Percentiles rank a stretch among this genome's conserved stretches.
phyloP scores from a whole-genome alignment of 1,140 invertebrate species.

The Apolygus lucorum region DNA sequence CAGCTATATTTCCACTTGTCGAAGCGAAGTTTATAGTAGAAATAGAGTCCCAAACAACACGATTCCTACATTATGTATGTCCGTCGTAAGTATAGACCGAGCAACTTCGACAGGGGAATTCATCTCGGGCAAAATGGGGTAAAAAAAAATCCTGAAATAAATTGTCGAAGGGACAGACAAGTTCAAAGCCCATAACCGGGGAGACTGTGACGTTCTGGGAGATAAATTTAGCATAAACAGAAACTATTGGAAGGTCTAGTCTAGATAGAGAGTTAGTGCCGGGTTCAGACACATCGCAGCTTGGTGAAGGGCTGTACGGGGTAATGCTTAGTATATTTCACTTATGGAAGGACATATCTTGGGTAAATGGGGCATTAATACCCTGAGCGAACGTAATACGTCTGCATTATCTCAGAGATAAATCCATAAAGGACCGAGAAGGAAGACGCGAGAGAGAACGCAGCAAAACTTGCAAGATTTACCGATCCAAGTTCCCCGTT shows the following conservation, averaged over 20 bases:
- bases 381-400: slow-evolving; percentile 1
- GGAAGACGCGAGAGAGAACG: background rate
- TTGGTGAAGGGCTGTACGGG: background rate
- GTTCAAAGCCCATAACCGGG: too few species aligned
- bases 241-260: background rate
- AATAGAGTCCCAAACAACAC: too few species aligned
- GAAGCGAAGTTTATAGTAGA: too few species aligned
- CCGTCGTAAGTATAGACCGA: too few species aligned
- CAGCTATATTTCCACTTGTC: too few species aligned
- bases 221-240: slow-evolving; percentile 16
- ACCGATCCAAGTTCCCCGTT: background rate
- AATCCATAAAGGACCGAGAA: slow-evolving; percentile 5
- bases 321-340: slow-evolving; percentile 13
- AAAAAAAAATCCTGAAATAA: too few species aligned
- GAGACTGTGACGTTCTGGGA: too few species aligned
- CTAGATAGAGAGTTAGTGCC: background rate
- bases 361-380: slow-evolving; percentile 16
- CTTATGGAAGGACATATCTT: slow-evolving; percentile 6
- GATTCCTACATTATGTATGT: too few species aligned
- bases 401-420: background rate
- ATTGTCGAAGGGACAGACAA: too few species aligned
- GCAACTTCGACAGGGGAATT: too few species aligned
- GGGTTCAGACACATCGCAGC: background rate
- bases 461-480: slow-evolving; percentile 9
- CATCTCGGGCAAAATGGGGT: too few species aligned